Base-by-base conservation (phyloP, 2,797 vertebrate genomes). In the Sebastes variabilis region DNA sequence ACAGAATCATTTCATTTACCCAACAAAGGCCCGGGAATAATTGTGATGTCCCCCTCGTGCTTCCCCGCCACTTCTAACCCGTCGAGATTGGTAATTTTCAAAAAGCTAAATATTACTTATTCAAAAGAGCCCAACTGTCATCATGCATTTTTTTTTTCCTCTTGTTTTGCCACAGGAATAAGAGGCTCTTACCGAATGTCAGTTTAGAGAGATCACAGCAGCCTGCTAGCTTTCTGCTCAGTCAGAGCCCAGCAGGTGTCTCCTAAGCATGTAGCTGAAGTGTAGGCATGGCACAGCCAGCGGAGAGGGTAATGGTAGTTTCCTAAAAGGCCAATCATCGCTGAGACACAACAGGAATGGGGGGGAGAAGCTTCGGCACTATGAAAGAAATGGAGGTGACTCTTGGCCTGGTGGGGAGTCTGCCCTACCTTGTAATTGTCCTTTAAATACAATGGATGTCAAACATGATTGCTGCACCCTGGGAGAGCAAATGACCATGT, bases 1-100 rank as follows among this genome's bases (percentile, higher is more conserved):
- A 89, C 84, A 80, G 69, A 88, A 90, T 86, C 66, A 86, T 88
- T 92, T 93, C 66, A 92, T 95, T 95, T 90, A 65, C 64, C 79
- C 82, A 85, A 93, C 90, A 94, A 91, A 90, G 86, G 70, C 80
- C 30, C 1, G 29, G 34, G 75, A 87, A 91, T 85, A 81, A 91
- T 87, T 89, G 81, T 70, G 79, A 84, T 77, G 75, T 87, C 64
- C 24, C 12, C 79, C 62, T 59, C 77, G 69, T 36, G 72, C 38
- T 68, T 72, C 74, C 61, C 36, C 79, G 66, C 55, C 36, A 58
- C 77, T 29, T 18, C 60, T 10, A 79, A 87, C 81, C 30, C 70
- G 29, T 38, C 46, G 56, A 87, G 68, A 81, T 83, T 65, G 77
- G 60, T 74, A 68, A 80, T 87, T 88, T 87, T 81, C 56, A 84